Evolutionary conservation across 2,888 invertebrate genomes (phyloP), one percentile per base, ranked within the genome.

Genomic region (Rosalia funebris): DNA sequence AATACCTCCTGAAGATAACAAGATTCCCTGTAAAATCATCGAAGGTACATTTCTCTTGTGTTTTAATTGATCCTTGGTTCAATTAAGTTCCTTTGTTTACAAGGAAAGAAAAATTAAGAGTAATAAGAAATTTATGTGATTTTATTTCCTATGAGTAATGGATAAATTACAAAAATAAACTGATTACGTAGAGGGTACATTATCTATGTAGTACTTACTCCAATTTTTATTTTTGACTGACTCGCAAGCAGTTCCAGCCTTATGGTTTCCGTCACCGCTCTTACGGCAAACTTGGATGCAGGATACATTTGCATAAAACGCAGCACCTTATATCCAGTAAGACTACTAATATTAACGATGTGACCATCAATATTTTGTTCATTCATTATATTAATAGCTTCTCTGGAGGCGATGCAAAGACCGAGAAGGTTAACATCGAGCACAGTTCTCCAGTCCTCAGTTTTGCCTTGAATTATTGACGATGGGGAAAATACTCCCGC

Each of bases 401-500:
- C 73, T 45, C 72, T 70, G 0, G 71, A 71, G 14, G 63, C 64
- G 11, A 74, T 62, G 20, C 60, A 56, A 4, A 55, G 19, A 10
- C 60, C 67, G 10, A 65, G 20, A 1, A 67, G 57, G 34, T 67
- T 67, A 2, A 61, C 59, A 36, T 68, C 66, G 7, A 68, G 16
- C 14, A 57, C 45, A 11, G 61, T 57, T 42, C 55, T 63, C 72
- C 71, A 72, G 4, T 52, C 62, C 25, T 63, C 63, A 0, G 62
- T 55, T 32, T 66, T 54, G 11, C 71, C 73, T 69, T 76, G 71
- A 12, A 62, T 54, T 11, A 79, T 60, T 19, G 54, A 57, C 9
- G 65, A 67, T 0, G 39, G 1, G 12, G 45, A 55, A 0, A 48
- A 1, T 2, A 75, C 4, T 7, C 79, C 82, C n/a, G 81, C 81